Conservation (phyloP, 2,888 invertebrate species). For the Coenonympha glycerion region DNA sequence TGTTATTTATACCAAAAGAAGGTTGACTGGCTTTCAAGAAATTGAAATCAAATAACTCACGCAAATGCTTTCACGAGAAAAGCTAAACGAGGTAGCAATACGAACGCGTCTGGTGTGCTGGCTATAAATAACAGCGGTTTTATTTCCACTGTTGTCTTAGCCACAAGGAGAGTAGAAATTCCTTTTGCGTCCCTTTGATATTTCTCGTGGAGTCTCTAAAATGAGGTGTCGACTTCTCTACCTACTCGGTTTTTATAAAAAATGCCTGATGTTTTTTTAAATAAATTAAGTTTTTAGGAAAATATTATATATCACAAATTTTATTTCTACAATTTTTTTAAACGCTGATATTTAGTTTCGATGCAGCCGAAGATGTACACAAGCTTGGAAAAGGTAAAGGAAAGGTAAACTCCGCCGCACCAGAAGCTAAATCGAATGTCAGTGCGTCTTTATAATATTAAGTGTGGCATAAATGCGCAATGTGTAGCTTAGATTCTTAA, state of each 20-base stretch:
- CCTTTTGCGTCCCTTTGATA: constrained; percentile 4
- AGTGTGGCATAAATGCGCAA: too few relatives aligned
- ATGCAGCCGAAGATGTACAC: too few relatives aligned
- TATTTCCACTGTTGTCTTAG: constrained; percentile 56
- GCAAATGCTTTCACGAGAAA: constrained; percentile 10
- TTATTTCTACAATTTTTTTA: too few relatives aligned
- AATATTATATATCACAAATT: too few relatives aligned
- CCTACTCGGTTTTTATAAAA: neutral
- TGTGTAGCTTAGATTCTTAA: too few relatives aligned
- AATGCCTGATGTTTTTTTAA: neutral
- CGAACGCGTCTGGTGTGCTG: constrained; percentile 20
- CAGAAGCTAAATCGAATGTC: too few relatives aligned
- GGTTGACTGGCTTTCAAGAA: constrained; percentile 4
- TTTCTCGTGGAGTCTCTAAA: neutral
- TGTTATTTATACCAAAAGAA: neutral
- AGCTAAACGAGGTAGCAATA: constrained; percentile 14
- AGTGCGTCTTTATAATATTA: too few relatives aligned
- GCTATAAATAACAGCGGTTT: constrained; percentile 34
- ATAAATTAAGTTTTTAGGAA: too few relatives aligned
- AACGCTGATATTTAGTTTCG: too few relatives aligned
- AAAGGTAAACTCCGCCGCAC: too few relatives aligned
- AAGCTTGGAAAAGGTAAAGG: too few relatives aligned
- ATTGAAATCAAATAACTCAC: constrained; percentile 11
- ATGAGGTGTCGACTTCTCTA: neutral
- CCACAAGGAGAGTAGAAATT: constrained; percentile 24